Evolutionary conservation across 2,888 invertebrate genomes (phyloP), one percentile per base, ranked within the genome.

Genomic region (Sinohyriopsis cumingii): DNA sequence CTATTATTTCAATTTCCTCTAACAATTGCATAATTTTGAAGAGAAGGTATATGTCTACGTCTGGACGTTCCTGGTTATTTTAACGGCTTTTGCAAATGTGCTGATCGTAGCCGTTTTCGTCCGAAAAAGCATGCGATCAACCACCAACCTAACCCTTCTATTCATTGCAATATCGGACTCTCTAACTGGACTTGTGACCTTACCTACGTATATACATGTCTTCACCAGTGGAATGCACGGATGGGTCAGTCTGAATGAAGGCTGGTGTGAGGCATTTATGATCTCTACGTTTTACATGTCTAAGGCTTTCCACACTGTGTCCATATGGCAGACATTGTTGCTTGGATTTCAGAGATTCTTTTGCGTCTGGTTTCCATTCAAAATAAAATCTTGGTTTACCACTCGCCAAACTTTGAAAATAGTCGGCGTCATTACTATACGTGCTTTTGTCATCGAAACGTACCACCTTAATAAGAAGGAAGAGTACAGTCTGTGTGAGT

Each of bases 291-390:
- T 67, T 24, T 73, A 70, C 55, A 25, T 77, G 12, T 68, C 71
- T 15, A 69, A 69, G 22, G 68, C 71, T 18, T 73, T 77, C 55
- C 75, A 77, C 64, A 76, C 75, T 5, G 71, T 72, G 28, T 79
- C 79, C 24, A 72, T 74, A 54, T 79, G 77, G 77, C 65, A 77
- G 18, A 79, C 79, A n/a, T 75, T 73, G 3, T 56, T 73, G 12
- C 67, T 79, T 5, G 79, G 76, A 5, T 57, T 79, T 20, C 79
- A 79, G 20, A 63, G 79, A 15, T 71, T 71, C 28, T 60, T 77
- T 9, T 73, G 73, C 3, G 75, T 79, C 12, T 66, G 69, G 19
- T 72, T 65, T 57, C 79, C 73, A 24, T 70, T 70, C 18, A 33
- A 61, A 59, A 68, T 68, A 18, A 67, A 70, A 59, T 22, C 55